Percentiles rank a stretch among this genome's conserved stretches.
Conservation (phyloP, 2,113 vertebrate species). For the Megaleporinus macrocephalus region DNA sequence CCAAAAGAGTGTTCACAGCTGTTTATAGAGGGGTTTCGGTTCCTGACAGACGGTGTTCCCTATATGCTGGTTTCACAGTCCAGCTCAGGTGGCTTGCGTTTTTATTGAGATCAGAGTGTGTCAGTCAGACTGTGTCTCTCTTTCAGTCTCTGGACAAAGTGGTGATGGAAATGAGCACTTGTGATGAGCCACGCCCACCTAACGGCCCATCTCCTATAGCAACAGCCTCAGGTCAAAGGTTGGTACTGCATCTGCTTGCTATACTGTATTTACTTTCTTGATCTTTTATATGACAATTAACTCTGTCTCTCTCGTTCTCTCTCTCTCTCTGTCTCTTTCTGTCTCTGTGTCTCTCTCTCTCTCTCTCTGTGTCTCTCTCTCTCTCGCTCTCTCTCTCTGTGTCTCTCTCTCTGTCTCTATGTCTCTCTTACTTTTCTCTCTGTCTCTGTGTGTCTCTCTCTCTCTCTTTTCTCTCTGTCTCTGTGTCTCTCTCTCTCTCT, state of each 20-base stretch:
- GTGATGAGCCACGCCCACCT: slow-evolving; percentile 93
- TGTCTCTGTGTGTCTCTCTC: slow-evolving; percentile 80
- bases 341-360: too few relatives aligned
- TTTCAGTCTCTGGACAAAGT: slow-evolving; percentile 94
- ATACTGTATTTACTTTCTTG: neutral
- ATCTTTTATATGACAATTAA: neutral
- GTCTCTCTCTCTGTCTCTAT: slow-evolving; percentile 98
- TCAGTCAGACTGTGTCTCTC: neutral
- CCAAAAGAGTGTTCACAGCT: too few relatives aligned
- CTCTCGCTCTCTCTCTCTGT: slow-evolving; percentile 67
- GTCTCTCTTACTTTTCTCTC: neutral
- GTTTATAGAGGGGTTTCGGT: too few relatives aligned
- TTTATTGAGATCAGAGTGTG: neutral
- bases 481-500: neutral
- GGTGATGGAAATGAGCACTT: slow-evolving; percentile 99
- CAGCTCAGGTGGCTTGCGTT: neutral
- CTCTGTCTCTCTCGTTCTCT: neutral
- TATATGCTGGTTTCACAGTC: neutral
- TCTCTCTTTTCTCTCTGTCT: neutral
- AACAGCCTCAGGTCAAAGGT: slow-evolving; percentile 97
- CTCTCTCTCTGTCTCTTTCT: slow-evolving; percentile 5
- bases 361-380: too few relatives aligned
- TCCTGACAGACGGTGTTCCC: too few relatives aligned
- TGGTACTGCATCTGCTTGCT: slow-evolving; percentile 40
- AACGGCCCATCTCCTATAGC: slow-evolving; percentile 98